These are phyloP conservation scores for Rhadina sibilatrix DNA, from an alignment of 2,113 vertebrate species.

Conservation along the genomic window DNA sequence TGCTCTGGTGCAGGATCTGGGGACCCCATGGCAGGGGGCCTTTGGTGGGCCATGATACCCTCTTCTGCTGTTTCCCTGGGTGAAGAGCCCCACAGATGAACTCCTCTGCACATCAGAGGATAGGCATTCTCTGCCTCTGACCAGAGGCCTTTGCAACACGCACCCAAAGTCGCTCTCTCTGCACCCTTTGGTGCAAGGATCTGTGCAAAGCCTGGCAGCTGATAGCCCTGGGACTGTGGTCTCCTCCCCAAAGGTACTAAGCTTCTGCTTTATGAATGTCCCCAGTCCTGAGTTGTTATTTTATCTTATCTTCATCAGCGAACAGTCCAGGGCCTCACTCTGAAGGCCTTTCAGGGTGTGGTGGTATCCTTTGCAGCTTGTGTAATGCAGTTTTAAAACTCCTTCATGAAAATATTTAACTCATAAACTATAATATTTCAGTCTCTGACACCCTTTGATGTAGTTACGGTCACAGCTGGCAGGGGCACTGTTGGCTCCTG, in stretches of 20 bases:
- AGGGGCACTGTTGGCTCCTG: neutral
- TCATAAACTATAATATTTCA: neutral
- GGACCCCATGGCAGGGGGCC: too few species aligned
- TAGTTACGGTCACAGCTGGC: neutral
- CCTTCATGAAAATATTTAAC: neutral
- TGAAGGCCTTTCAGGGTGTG: neutral
- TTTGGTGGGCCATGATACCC: neutral
- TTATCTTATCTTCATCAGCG: neutral
- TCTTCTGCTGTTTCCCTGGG: neutral
- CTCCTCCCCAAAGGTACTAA: neutral
- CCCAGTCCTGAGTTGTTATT: neutral
- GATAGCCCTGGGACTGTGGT: neutral
- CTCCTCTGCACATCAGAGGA: neutral
- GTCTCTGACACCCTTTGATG: neutral
- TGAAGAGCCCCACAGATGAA: neutral
- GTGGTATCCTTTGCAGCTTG: neutral
- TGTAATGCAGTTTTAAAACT: neutral
- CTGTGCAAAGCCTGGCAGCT: neutral
- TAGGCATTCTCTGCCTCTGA: neutral
- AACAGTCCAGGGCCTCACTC: neutral
- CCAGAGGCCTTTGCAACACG: neutral
- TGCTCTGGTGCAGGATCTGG: too few species aligned
- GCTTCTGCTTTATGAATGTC: neutral
- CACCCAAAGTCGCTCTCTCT: neutral
- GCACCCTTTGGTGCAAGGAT: neutral